These are phyloP conservation scores for Myrmecobius fasciatus DNA, from an alignment of 2,113 vertebrate genomes.

Conservation along the genomic window DNA sequence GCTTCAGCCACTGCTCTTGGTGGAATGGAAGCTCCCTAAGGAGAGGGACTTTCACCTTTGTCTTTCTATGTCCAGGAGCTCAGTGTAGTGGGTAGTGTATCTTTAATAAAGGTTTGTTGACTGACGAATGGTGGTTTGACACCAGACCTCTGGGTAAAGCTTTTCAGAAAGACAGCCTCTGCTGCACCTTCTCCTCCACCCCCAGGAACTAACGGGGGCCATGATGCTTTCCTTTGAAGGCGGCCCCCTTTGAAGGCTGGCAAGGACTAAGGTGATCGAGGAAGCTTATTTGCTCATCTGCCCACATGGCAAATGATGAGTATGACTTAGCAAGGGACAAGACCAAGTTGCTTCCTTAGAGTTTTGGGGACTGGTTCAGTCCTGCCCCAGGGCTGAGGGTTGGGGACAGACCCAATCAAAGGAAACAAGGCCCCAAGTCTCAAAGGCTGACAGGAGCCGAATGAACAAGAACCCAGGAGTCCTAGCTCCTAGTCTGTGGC, in stretches of 20 bases:
- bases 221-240: neutral
- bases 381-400: slow-evolving; percentile 9
- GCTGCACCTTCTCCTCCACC: neutral
- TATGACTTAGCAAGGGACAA: slow-evolving; percentile 48
- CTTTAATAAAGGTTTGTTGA: neutral
- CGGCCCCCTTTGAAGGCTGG: neutral
- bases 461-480: slow-evolving; percentile 42
- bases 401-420: neutral
- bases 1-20: neutral
- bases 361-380: slow-evolving; percentile 75
- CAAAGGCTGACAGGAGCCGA: slow-evolving; percentile 7
- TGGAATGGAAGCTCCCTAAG: neutral
- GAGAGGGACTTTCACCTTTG: neutral
- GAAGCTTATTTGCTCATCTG: neutral
- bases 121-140: too few relatives aligned
- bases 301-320: slow-evolving; percentile 40
- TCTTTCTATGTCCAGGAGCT: neutral
- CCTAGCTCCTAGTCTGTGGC: slow-evolving; percentile 56
- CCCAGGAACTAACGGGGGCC: neutral
- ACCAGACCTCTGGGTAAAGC: neutral
- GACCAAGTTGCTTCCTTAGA: slow-evolving; percentile 62
- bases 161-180: neutral
- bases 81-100: neutral
- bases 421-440: slow-evolving; percentile 20
- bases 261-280: neutral